phyloP scores from a whole-genome alignment of 2,888 invertebrate genomes.

The Thera obeliscata region DNA sequence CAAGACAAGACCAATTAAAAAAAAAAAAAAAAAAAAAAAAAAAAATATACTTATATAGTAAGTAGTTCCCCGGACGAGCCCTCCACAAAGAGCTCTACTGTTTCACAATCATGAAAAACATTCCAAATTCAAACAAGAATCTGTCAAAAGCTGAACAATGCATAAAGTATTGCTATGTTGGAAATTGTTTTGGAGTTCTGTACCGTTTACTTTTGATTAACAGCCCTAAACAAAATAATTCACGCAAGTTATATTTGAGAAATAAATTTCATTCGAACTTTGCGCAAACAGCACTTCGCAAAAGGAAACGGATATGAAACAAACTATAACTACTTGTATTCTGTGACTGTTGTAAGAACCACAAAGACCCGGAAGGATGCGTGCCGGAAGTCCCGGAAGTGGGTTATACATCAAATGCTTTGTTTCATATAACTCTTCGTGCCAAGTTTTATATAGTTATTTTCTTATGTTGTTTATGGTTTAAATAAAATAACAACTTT shows the following conservation, averaged over 20 bases:
- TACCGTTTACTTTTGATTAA: not conserved
- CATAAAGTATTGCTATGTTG: slow-evolving; percentile 1
- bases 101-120: not conserved
- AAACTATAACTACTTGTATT: slow-evolving; percentile 14
- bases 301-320: slow-evolving; percentile 14
- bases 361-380: slow-evolving; percentile 24
- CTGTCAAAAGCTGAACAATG: not conserved
- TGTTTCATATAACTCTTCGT: slow-evolving; percentile 9
- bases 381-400: slow-evolving; percentile 24
- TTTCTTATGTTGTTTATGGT: no score
- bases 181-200: not conserved
- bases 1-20: no score
- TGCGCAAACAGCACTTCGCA: not conserved
- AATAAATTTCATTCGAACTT: not conserved
- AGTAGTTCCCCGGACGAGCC: no score
- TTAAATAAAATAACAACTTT: no score
- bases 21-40: no score
- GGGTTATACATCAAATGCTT: slow-evolving; percentile 22
- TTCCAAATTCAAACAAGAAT: not conserved
- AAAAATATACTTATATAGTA: no score
- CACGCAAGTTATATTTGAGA: not conserved
- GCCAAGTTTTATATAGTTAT: not conserved
- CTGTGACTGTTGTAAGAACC: slow-evolving; percentile 11
- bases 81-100: no score
- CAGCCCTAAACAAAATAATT: slow-evolving; percentile 5